Conservation (phyloP, 2,113 vertebrate species). For the Ochotona princeps region DNA sequence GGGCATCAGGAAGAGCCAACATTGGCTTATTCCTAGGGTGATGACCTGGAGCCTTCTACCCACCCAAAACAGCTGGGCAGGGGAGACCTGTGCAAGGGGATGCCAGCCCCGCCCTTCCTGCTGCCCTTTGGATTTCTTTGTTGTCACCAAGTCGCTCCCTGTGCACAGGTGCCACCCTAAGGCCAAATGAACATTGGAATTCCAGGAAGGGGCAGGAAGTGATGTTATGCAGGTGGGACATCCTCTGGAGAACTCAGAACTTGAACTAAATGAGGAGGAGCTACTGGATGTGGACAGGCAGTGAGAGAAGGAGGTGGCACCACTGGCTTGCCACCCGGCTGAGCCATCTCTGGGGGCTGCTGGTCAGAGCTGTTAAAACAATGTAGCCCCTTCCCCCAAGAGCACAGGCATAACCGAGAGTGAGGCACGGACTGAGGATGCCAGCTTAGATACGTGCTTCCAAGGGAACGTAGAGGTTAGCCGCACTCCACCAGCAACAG, state of each 20-base stretch:
- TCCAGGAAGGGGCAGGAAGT: background rate
- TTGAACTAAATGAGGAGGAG: background rate
- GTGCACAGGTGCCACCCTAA: fast-evolving
- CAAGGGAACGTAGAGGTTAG: background rate
- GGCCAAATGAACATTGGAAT: background rate
- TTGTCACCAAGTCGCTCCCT: background rate
- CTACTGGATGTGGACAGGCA: background rate
- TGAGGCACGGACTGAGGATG: fast-evolving
- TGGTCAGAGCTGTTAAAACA: background rate
- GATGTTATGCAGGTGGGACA: background rate
- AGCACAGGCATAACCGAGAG: fast-evolving
- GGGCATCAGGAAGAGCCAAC: background rate
- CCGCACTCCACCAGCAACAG: background rate
- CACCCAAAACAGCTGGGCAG: too few species aligned
- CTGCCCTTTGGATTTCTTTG: background rate
- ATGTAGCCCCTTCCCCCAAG: background rate
- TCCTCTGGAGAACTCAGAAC: background rate
- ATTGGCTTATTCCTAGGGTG: fast-evolving
- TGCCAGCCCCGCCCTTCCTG: fast-evolving
- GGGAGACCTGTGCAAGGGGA: background rate
- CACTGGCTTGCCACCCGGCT: background rate
- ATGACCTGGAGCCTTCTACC: background rate
- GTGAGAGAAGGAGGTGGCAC: background rate
- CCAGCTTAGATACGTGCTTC: fast-evolving
- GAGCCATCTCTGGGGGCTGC: background rate